Conservation (phyloP, 2,113 vertebrate genomes). For the Bostrychus sinensis region DNA sequence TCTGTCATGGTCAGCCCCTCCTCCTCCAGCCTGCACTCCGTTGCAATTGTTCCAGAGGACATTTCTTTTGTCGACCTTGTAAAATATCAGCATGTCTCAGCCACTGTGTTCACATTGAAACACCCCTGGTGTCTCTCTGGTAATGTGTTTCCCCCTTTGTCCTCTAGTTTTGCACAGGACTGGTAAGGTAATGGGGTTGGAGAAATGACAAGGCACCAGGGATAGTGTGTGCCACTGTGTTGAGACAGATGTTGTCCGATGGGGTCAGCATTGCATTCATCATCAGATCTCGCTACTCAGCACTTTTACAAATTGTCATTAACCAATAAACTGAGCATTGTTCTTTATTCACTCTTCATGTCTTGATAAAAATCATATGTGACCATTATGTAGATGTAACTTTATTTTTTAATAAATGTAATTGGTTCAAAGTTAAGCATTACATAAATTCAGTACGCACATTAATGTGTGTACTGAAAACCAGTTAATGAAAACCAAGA, state of each 20-base stretch:
- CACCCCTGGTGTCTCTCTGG: slow-evolving; percentile 60
- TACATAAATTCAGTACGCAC: no score
- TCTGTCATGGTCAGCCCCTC: slow-evolving; percentile 86
- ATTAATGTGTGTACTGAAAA: no score
- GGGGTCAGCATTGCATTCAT: slow-evolving; percentile 55
- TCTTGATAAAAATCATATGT: slow-evolving; percentile 29
- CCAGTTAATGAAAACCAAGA: no score
- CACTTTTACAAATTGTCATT: slow-evolving; percentile 56
- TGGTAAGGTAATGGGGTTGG: slow-evolving; percentile 63
- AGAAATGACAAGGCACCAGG: slow-evolving; percentile 54
- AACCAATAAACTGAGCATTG: slow-evolving; percentile 67
- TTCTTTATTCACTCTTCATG: slow-evolving; percentile 26
- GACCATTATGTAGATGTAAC: neutral
- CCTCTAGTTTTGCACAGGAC: slow-evolving; percentile 55
- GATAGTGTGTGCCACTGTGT: slow-evolving; percentile 26
- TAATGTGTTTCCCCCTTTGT: slow-evolving; percentile 70
- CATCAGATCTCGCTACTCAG: slow-evolving; percentile 59
- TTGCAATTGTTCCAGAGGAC: slow-evolving; percentile 75
- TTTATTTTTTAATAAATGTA: no score
- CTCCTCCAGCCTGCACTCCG: slow-evolving; percentile 66
- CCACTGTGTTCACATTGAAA: slow-evolving; percentile 70
- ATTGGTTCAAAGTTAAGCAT: no score
- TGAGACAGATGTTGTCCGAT: slow-evolving; percentile 61
- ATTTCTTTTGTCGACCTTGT: slow-evolving; percentile 85
- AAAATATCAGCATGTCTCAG: slow-evolving; percentile 78